A percentile compares a stretch with the other conserved stretches of the same genome.
phyloP scores from a whole-genome alignment of 2,888 invertebrate species.

The Euproctis similis region DNA sequence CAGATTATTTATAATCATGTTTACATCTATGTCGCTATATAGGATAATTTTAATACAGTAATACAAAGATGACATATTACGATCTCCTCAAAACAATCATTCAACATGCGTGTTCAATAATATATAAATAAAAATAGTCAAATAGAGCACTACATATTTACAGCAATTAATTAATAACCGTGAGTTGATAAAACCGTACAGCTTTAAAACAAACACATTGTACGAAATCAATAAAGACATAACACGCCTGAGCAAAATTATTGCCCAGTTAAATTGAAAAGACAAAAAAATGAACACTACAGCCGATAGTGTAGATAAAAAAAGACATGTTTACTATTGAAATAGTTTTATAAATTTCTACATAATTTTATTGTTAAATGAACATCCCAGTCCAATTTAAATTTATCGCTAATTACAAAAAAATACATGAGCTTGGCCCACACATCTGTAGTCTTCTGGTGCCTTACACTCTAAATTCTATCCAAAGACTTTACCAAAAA shows the following conservation, averaged over 20 bases:
- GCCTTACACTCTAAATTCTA: conserved; percentile 20
- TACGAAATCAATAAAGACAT: too few relatives aligned
- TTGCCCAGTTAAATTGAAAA: too few relatives aligned
- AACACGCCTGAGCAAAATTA: too few relatives aligned
- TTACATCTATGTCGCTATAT: conserved; percentile 37
- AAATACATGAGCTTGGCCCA: conserved; percentile 28
- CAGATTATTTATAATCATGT: conserved; percentile 39
- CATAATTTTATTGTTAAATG: too few relatives aligned
- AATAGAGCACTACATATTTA: conserved; percentile 1
- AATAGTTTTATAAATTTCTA: too few relatives aligned
- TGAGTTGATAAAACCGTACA: too few relatives aligned
- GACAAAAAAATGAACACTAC: too few relatives aligned
- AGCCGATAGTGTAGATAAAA: too few relatives aligned
- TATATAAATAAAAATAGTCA: too few relatives aligned
- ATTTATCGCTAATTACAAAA: conserved; percentile 16
- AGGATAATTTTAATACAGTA: conserved; percentile 29
- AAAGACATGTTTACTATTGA: too few relatives aligned
- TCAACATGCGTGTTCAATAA: conserved; percentile 5
- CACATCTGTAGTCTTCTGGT: conserved; percentile 23
- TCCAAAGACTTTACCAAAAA: conserved; percentile 5
- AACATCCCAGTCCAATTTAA: conserved; percentile 7
- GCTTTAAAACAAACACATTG: too few relatives aligned
- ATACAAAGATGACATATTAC: conserved; percentile 22
- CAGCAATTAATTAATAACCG: too few relatives aligned
- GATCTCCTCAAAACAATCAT: conserved; percentile 6